These are phyloP conservation scores for Dicrostonyx torquatus DNA, from an alignment of 2,797 vertebrate species.

Conservation along the genomic window DNA sequence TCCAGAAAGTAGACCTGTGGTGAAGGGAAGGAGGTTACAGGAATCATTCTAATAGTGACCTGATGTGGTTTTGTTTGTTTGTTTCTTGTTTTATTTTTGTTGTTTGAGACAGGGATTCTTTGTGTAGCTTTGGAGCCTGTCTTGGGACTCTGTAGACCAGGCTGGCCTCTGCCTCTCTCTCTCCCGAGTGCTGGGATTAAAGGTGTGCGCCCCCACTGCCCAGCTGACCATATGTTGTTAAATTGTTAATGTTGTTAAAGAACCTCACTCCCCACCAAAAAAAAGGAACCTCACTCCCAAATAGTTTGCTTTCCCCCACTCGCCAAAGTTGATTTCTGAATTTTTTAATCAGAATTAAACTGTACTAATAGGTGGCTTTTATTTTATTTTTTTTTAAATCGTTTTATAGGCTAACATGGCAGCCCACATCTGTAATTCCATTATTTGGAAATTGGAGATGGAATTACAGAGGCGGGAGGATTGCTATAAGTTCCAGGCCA, in stretches of 20 bases:
- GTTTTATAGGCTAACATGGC: neutral
- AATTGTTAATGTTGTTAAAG: neutral
- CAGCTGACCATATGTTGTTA: neutral
- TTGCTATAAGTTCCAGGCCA: neutral
- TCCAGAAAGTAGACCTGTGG: neutral
- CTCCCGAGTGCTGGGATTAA: no score
- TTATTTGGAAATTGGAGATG: neutral
- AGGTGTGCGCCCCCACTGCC: no score
- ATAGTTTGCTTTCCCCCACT: neutral
- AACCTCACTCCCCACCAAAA: neutral
- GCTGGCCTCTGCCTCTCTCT: no score
- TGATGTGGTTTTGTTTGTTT: no score
- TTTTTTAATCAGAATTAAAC: slow-evolving; percentile 47
- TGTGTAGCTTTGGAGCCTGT: no score
- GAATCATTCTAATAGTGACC: neutral
- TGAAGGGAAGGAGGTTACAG: neutral
- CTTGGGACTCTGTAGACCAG: no score
- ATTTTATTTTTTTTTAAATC: neutral
- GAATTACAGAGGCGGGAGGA: neutral
- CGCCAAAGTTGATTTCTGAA: neutral
- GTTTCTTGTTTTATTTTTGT: no score
- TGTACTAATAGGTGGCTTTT: neutral
- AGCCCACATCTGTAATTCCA: neutral
- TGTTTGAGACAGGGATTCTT: no score
- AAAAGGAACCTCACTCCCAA: neutral